Evolutionary conservation across 2,888 invertebrate genomes (phyloP).

Genomic region (Pammene aurita): DNA sequence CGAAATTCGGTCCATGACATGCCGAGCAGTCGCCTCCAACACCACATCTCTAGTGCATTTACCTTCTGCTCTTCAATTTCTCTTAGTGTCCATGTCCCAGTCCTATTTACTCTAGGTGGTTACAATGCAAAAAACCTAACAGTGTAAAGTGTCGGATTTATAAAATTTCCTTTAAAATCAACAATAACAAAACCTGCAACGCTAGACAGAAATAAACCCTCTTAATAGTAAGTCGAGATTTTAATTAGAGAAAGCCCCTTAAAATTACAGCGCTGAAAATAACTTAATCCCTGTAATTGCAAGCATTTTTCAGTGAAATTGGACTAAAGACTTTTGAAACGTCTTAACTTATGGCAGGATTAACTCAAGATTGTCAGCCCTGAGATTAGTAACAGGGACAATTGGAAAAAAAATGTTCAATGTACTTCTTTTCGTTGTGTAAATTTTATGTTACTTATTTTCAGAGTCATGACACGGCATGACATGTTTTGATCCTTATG

Average conservation of each 20-base stretch:
- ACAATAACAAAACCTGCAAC: neutral
- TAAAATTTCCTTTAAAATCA: neutral
- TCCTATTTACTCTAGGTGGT: no score
- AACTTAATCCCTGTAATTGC: slow-evolving; percentile 10
- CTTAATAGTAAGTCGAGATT: neutral
- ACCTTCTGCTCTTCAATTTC: no score
- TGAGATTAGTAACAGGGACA: neutral
- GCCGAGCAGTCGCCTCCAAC: no score
- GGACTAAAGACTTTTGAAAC: neutral
- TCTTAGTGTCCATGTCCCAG: no score
- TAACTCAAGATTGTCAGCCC: neutral
- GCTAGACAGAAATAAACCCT: neutral
- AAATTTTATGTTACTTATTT: no score
- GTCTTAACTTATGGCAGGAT: neutral
- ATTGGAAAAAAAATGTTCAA: no score
- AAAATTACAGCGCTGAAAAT: slow-evolving; percentile 10
- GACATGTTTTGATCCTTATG: no score
- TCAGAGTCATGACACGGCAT: no score
- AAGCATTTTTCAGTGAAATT: slow-evolving; percentile 1
- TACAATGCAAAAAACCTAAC: no score
- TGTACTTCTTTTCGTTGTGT: no score
- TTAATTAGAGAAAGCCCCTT: neutral
- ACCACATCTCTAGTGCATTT: no score
- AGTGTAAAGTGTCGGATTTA: neutral
- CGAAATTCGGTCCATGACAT: no score